Evolutionary conservation across 2,888 invertebrate genomes (phyloP).

Genomic region (Oxyteleia sp.): DNA sequence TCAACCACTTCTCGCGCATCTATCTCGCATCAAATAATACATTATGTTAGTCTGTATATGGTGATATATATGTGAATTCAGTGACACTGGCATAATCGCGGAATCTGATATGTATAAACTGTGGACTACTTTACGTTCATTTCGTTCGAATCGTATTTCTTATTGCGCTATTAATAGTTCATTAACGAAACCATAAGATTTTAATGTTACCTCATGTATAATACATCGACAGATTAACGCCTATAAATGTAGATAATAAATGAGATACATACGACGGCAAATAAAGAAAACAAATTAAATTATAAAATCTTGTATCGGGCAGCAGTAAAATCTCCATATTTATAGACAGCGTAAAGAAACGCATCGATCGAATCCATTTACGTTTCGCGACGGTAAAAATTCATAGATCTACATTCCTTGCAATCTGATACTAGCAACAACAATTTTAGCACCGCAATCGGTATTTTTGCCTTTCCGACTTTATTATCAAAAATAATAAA

Average conservation of each 20-base stretch:
- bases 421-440: conserved; percentile 41
- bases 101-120: conserved; percentile 10
- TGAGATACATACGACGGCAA: conserved; percentile 25
- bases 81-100: not conserved
- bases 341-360: conserved; percentile 47
- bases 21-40: conserved; percentile 46
- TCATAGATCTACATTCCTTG: conserved; percentile 50
- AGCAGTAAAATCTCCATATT: conserved; percentile 57
- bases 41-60: conserved; percentile 41
- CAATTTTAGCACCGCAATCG: conserved; percentile 43
- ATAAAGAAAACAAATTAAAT: conserved; percentile 59
- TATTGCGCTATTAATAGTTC: conserved; percentile 9
- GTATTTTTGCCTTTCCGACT: conserved; percentile 37
- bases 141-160: not conserved
- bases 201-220: conserved; percentile 20
- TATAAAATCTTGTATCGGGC: conserved; percentile 41
- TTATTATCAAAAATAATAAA: conserved; percentile 60
- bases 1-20: conserved; percentile 39
- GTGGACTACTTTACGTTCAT: conserved; percentile 2
- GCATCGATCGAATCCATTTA: conserved; percentile 49
- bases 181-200: conserved; percentile 19
- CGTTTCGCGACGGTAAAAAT: conserved; percentile 45
- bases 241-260: conserved; percentile 30
- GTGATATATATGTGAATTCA: conserved; percentile 14
- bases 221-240: conserved; percentile 29